Evolutionary conservation across 2,888 invertebrate genomes (phyloP).

Genomic region (Oxycera nigricornis): DNA sequence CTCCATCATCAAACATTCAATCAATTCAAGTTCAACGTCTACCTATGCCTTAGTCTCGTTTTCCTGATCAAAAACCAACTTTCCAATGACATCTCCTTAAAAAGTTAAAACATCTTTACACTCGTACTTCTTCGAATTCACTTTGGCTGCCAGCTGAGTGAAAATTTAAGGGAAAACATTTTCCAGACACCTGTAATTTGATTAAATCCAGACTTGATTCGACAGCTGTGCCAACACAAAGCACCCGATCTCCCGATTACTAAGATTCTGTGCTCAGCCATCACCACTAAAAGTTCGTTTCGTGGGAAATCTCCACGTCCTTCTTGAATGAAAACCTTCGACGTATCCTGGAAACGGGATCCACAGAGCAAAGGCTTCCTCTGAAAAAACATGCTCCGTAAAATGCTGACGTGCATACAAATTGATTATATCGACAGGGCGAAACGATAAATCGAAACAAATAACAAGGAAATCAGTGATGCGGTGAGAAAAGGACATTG

Average conservation of each 20-base stretch:
- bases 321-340: neutral
- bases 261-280: neutral
- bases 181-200: neutral
- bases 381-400: neutral
- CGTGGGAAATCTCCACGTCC: neutral
- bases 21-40: no score
- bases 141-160: neutral
- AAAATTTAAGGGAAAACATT: neutral
- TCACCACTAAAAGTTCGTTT: neutral
- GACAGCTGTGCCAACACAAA: no score
- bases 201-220: no score
- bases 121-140: no score
- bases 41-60: no score
- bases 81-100: no score
- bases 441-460: neutral
- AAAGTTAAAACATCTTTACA: no score
- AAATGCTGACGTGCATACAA: slow-evolving; percentile 19
- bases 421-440: neutral
- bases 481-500: no score
- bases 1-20: no score
- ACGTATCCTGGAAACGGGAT: neutral
- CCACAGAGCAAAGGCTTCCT: neutral
- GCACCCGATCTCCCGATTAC: no score
- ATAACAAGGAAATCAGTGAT: slow-evolving; percentile 12
- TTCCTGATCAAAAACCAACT: no score